Conservation (phyloP, 1,140 invertebrate genomes). For the Trialeurodes vaporariorum region DNA sequence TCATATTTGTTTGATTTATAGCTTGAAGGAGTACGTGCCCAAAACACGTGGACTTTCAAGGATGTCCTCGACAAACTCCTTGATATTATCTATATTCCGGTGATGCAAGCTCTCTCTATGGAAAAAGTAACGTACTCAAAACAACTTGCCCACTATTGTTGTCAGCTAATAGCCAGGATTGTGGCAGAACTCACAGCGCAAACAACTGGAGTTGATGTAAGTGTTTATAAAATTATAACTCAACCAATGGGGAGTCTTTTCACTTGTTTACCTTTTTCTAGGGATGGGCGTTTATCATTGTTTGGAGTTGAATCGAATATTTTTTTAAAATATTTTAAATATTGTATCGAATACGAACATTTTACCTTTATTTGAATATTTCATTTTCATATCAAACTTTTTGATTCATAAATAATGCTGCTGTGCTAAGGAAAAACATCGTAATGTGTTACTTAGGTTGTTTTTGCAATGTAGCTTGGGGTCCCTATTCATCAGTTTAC, state of each 20-base stretch:
- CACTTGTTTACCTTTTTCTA: background rate
- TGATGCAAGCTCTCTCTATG: conserved; percentile 49
- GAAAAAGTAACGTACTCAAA: conserved; percentile 43
- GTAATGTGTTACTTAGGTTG: too few species aligned
- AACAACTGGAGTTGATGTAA: conserved; percentile 50
- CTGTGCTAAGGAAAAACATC: too few species aligned
- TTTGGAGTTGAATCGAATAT: too few species aligned
- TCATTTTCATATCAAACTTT: too few species aligned
- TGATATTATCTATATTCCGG: conserved; percentile 65
- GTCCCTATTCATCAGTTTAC: too few species aligned
- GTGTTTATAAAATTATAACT: conserved; percentile 14
- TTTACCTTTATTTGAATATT: too few species aligned
- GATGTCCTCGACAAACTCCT: conserved; percentile 74
- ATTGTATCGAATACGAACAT: too few species aligned
- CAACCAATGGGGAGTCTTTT: background rate
- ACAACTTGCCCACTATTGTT: conserved; percentile 67
- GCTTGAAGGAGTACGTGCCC: conserved; percentile 37
- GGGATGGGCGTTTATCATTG: too few species aligned
- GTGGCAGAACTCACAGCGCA: conserved; percentile 80
- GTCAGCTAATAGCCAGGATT: conserved; percentile 69
- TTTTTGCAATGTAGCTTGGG: too few species aligned
- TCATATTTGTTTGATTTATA: too few species aligned
- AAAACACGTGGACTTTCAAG: conserved; percentile 55
- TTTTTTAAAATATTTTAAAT: too few species aligned
- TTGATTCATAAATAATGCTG: too few species aligned